These are phyloP conservation scores for Callipepla californica DNA, from an alignment of 2,113 vertebrate species.

Conservation along the genomic window DNA sequence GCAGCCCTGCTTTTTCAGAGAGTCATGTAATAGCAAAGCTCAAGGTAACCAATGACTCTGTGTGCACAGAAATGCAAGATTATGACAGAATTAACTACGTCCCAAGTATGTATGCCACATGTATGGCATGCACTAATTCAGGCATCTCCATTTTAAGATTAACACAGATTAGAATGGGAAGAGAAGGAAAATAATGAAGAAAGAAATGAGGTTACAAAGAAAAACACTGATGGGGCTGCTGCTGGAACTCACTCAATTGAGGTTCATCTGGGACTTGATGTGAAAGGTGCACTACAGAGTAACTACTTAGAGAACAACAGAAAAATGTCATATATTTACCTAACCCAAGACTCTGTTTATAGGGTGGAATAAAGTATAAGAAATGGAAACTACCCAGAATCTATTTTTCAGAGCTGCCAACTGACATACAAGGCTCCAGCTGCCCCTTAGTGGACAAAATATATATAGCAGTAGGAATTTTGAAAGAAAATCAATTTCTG, in stretches of 20 bases:
- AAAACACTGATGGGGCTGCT: background rate
- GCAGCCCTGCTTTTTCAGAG: background rate
- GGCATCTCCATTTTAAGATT: background rate
- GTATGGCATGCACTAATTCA: background rate
- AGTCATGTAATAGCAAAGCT: background rate
- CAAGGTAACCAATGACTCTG: background rate
- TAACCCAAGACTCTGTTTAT: background rate
- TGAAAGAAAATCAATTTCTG: background rate
- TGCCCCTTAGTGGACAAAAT: slow-evolving; percentile 33
- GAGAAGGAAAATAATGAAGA: background rate
- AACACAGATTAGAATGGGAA: background rate
- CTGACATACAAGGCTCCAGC: background rate
- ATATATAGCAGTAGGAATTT: background rate
- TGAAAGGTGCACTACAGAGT: background rate
- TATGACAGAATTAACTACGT: background rate
- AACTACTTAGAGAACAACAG: background rate
- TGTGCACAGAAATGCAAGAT: background rate
- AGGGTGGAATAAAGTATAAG: background rate
- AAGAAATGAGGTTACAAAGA: background rate
- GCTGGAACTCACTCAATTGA: background rate
- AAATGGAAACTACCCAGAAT: background rate
- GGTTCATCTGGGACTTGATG: background rate
- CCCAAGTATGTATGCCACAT: background rate
- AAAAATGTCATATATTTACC: background rate
- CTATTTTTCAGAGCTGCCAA: background rate